phyloP scores from a whole-genome alignment of 2,113 vertebrate species.

The Alaudala cheleensis region DNA sequence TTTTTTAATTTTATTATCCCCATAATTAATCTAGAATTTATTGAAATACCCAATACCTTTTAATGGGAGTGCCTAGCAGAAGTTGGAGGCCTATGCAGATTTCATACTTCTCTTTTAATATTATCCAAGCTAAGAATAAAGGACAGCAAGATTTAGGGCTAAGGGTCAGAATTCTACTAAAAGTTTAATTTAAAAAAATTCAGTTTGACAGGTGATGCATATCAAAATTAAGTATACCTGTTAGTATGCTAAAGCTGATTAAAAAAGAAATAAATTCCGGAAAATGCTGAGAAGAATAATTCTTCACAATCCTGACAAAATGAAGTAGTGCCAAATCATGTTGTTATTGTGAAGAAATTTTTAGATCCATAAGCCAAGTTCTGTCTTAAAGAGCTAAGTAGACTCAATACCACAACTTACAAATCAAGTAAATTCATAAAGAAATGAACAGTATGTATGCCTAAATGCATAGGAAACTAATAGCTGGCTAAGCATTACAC shows the following conservation, averaged over 20 bases:
- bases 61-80: not conserved
- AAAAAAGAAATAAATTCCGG: not conserved
- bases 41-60: not conserved
- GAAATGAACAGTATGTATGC: not conserved
- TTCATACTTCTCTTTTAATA: not conserved
- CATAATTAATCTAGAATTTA: not conserved
- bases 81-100: not conserved
- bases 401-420: not conserved
- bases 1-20: not conserved
- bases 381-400: not conserved
- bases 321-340: not conserved
- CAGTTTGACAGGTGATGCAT: not conserved
- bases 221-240: not conserved
- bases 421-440: not conserved
- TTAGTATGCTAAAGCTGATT: not conserved
- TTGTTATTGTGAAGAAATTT: not conserved
- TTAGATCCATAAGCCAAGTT: not conserved
- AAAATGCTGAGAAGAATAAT: not conserved
- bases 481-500: not conserved
- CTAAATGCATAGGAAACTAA: not conserved
- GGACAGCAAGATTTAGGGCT: not conserved
- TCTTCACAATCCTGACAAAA: not conserved
- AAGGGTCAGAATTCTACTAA: not conserved
- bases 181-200: not conserved
- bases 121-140: not conserved